Evolutionary conservation across 1,140 invertebrate species (phyloP).

Genomic region (Drosophila kurseongensis): DNA sequence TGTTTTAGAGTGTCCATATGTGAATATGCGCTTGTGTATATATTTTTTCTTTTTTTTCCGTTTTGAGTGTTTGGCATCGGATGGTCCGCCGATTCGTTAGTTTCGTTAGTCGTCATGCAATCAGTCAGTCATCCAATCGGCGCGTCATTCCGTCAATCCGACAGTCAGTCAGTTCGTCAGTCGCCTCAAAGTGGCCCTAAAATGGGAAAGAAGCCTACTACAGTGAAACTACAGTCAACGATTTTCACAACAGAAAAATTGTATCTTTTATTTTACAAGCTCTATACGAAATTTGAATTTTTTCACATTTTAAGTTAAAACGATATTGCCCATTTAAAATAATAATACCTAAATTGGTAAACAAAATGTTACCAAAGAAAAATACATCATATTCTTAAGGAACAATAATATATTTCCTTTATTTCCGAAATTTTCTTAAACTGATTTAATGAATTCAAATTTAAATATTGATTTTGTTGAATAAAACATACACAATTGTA

Average conservation of each 20-base stretch:
- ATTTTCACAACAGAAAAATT: too few relatives aligned
- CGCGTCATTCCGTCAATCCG: constrained; percentile 37
- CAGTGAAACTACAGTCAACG: background rate
- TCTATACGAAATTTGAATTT: too few relatives aligned
- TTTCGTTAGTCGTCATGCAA: constrained; percentile 78
- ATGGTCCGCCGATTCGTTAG: constrained; percentile 72
- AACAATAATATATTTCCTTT: too few relatives aligned
- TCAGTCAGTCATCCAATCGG: constrained; percentile 68
- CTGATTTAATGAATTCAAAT: too few relatives aligned
- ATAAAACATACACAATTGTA: constrained; percentile 9
- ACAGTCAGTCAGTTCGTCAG: constrained; percentile 25
- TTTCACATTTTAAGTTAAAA: too few relatives aligned
- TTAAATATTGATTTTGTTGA: too few relatives aligned
- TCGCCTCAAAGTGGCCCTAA: constrained; percentile 75
- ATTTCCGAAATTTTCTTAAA: too few relatives aligned
- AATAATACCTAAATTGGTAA: too few relatives aligned
- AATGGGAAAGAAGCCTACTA: constrained; percentile 37
- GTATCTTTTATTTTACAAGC: too few relatives aligned
- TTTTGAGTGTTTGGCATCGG: constrained; percentile 55
- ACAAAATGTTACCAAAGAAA: too few relatives aligned
- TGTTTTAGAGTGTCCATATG: constrained; percentile 42
- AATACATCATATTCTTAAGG: too few relatives aligned
- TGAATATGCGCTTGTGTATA: constrained; percentile 16
- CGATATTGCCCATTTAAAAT: too few relatives aligned
- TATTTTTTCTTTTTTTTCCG: constrained; percentile 33